These are phyloP conservation scores for Drosophila varians DNA, from an alignment of 1,140 invertebrate species.

Conservation along the genomic window DNA sequence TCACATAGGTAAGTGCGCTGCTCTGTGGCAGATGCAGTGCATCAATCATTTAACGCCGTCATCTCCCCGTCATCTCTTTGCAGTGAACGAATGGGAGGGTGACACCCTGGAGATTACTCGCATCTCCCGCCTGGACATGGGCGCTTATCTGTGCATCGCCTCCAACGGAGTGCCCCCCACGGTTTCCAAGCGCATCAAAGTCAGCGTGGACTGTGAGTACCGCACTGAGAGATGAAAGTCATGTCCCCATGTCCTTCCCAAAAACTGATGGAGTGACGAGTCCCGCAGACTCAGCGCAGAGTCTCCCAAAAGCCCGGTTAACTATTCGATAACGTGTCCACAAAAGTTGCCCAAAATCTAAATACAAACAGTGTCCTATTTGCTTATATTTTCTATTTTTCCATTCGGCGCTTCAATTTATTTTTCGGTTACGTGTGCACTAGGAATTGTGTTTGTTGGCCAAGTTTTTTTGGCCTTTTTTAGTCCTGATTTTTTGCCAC, in stretches of 20 bases:
- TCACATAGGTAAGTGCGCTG: constrained; percentile 86
- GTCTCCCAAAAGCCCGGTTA: constrained; percentile 13
- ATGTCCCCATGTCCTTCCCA: not conserved
- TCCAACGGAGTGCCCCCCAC: constrained; percentile 90
- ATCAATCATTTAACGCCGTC: constrained; percentile 72
- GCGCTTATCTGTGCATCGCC: constrained; percentile 93
- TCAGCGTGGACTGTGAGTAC: constrained; percentile 96
- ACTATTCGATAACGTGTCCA: constrained; percentile 3
- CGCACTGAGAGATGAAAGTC: not conserved
- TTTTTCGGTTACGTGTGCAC: constrained; percentile 47
- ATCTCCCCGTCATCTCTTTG: constrained; percentile 27
- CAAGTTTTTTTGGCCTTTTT: constrained; percentile 17
- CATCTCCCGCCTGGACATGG: constrained; percentile 95
- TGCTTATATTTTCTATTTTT: constrained; percentile 2
- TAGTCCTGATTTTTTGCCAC: constrained; percentile 25
- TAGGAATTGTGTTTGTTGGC: constrained; percentile 24
- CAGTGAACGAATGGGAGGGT: constrained; percentile 93
- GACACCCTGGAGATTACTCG: constrained; percentile 92
- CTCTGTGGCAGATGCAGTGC: constrained; percentile 16
- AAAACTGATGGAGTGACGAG: constrained; percentile 40
- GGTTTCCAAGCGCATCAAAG: constrained; percentile 95
- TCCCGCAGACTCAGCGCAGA: constrained; percentile 4
- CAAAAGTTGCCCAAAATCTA: constrained; percentile 29
- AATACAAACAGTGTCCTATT: constrained; percentile 29
- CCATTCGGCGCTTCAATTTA: constrained; percentile 52